phyloP scores from a whole-genome alignment of 1,140 invertebrate genomes.

The Anastrepha obliqua region DNA sequence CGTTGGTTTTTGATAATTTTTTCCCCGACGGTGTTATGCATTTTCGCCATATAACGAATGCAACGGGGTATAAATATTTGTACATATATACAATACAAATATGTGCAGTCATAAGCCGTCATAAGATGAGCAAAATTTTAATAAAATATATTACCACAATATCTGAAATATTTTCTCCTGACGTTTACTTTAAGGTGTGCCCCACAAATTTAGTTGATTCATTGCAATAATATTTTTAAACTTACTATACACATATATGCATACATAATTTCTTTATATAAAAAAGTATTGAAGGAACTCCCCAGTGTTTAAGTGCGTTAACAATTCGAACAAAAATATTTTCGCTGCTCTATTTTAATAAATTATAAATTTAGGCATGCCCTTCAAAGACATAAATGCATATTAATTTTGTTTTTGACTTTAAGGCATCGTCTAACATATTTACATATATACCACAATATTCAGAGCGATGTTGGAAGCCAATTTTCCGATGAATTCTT shows the following conservation, averaged over 20 bases:
- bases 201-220: background rate
- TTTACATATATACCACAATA: too few relatives aligned
- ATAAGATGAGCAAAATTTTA: background rate
- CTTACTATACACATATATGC: background rate
- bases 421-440: too few relatives aligned
- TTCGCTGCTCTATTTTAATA: too few relatives aligned
- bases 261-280: background rate
- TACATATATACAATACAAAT: background rate
- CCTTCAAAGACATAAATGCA: too few relatives aligned
- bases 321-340: background rate
- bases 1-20: too few relatives aligned
- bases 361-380: too few relatives aligned
- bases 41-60: too few relatives aligned
- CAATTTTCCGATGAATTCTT: too few relatives aligned
- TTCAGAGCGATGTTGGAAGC: too few relatives aligned
- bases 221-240: background rate
- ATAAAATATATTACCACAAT: background rate
- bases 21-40: too few relatives aligned
- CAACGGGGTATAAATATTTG: background rate
- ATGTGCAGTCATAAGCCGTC: background rate
- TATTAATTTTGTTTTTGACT: too few relatives aligned
- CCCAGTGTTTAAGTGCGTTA: too few relatives aligned
- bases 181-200: background rate
- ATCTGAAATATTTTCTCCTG: background rate
- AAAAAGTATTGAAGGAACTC: background rate